Evolutionary conservation across 2,797 vertebrate genomes (phyloP).

Genomic region (Halcyon badia): DNA sequence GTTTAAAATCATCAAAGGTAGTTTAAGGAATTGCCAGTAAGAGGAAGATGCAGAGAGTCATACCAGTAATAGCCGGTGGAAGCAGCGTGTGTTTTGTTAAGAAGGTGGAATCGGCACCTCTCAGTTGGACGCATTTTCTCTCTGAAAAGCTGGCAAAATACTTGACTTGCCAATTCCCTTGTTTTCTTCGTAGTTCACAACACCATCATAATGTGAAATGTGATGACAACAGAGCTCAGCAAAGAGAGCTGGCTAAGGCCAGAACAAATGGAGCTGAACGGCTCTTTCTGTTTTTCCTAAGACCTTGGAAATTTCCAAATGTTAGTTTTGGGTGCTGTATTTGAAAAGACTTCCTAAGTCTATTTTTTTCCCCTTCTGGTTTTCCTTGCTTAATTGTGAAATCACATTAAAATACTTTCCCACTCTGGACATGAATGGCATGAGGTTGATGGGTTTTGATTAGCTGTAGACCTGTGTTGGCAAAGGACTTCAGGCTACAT

Average conservation of each 20-base stretch:
- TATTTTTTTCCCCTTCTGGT: background rate
- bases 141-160: constrained; percentile 61
- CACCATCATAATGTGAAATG: constrained; percentile 62
- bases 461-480: background rate
- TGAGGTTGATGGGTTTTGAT: constrained; percentile 6
- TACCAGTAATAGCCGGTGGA: background rate
- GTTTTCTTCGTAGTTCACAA: constrained; percentile 65
- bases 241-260: constrained; percentile 46
- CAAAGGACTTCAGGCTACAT: background rate
- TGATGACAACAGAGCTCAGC: constrained; percentile 60
- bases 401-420: background rate
- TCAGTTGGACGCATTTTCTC: constrained; percentile 25
- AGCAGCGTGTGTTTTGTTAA: constrained; percentile 18
- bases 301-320: constrained; percentile 57
- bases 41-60: background rate
- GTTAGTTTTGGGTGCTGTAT: constrained; percentile 41
- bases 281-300: constrained; percentile 46
- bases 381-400: constrained; percentile 6
- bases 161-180: constrained; percentile 50
- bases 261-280: constrained; percentile 56
- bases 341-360: constrained; percentile 54
- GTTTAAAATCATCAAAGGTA: background rate
- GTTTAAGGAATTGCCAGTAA: background rate
- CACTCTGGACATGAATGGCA: background rate
- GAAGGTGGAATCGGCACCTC: constrained; percentile 54